Percentiles rank a stretch among this genome's conserved stretches.
phyloP scores from a whole-genome alignment of 1,140 invertebrate genomes.

The Pogonognathellus flavescens region DNA sequence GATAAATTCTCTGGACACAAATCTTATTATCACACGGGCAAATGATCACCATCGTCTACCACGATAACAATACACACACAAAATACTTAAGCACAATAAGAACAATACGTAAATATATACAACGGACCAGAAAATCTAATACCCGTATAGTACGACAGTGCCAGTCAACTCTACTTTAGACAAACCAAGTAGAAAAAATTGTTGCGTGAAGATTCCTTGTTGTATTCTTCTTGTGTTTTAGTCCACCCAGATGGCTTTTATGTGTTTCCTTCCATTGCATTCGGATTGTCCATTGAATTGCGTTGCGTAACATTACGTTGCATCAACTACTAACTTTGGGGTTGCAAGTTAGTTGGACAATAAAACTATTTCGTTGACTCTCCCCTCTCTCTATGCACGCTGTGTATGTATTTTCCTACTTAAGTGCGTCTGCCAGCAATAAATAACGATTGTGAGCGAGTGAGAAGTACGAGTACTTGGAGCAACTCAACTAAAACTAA shows the following conservation, averaged over 20 bases:
- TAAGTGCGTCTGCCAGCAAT: neutral
- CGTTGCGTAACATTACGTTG: conserved; percentile 14
- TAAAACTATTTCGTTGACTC: conserved; percentile 41
- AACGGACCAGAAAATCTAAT: too few species aligned
- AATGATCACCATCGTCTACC: conserved; percentile 44
- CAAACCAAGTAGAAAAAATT: neutral
- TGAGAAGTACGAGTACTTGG: conserved; percentile 6
- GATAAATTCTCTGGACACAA: conserved; percentile 45
- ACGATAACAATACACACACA: conserved; percentile 36
- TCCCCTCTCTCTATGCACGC: neutral
- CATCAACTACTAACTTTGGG: conserved; percentile 19
- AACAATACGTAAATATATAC: too few species aligned
- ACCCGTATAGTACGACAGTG: neutral
- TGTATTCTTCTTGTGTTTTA: neutral
- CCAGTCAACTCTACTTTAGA: neutral
- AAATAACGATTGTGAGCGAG: conserved; percentile 43
- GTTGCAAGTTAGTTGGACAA: conserved; percentile 39
- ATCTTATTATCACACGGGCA: conserved; percentile 46
- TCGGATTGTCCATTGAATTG: conserved; percentile 2
- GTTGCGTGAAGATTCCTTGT: conserved; percentile 46
- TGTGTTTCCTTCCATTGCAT: conserved; percentile 32
- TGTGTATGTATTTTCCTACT: conserved; percentile 1
- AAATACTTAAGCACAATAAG: neutral
- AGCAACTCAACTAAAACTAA: conserved; percentile 16
- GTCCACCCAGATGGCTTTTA: conserved; percentile 40